A percentile compares a stretch with the other conserved stretches of the same genome.
phyloP scores from a whole-genome alignment of 2,888 invertebrate genomes.

The Pyrochroa serraticornis region DNA sequence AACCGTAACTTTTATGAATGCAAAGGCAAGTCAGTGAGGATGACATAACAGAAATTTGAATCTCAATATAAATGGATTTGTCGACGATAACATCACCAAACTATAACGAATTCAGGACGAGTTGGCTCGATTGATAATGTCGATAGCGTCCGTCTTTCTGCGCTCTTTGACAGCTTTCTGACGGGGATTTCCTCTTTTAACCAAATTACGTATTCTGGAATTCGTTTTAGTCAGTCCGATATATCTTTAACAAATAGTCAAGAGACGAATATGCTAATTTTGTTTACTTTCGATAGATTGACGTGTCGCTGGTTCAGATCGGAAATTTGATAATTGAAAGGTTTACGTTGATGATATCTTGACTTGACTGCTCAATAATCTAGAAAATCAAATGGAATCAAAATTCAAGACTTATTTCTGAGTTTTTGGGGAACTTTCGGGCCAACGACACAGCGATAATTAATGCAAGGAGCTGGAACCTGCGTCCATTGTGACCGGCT shows the following conservation, averaged over 20 bases:
- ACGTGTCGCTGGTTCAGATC: constrained; percentile 10
- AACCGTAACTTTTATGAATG: constrained; percentile 30
- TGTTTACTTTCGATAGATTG: constrained; percentile 23
- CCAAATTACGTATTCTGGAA: constrained; percentile 52
- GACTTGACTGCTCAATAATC: not conserved
- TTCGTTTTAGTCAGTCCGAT: constrained; percentile 36
- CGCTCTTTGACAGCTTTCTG: constrained; percentile 47
- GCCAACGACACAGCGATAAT: constrained; percentile 26
- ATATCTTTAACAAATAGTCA: constrained; percentile 12
- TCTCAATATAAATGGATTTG: constrained; percentile 58
- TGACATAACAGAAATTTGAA: constrained; percentile 55
- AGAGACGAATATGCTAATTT: constrained; percentile 24
- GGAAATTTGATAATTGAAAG: constrained; percentile 25
- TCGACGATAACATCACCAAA: constrained; percentile 51
- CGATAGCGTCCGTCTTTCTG: constrained; percentile 53
- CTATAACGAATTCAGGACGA: constrained; percentile 49
- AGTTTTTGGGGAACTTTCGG: constrained; percentile 16
- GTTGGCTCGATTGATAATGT: constrained; percentile 49
- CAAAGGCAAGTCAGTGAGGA: constrained; percentile 44
- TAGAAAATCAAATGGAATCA: no score
- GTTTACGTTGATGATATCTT: constrained; percentile 19
- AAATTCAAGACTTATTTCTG: not conserved
- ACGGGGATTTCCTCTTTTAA: constrained; percentile 54
- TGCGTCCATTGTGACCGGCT: constrained; percentile 16
- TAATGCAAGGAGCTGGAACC: constrained; percentile 23